These are phyloP conservation scores for Diarsia mendica DNA, from an alignment of 2,888 invertebrate genomes.

Conservation along the genomic window DNA sequence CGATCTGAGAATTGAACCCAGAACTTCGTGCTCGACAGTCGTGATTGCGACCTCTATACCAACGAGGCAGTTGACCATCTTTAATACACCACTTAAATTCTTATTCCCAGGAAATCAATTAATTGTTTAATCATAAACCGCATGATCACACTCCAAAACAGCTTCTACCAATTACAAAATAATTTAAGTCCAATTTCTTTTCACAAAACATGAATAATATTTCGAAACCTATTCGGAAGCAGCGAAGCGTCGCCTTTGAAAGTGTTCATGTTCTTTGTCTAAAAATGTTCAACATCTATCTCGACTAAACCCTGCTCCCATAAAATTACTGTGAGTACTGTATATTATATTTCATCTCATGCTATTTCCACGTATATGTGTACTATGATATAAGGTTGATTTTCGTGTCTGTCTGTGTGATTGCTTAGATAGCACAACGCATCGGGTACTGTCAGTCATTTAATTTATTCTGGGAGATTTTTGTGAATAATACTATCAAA, in stretches of 20 bases:
- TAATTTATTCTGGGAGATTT: not conserved
- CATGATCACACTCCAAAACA: not conserved
- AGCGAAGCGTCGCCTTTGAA: slow-evolving; percentile 17
- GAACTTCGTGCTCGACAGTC: too few relatives aligned
- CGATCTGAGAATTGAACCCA: too few relatives aligned
- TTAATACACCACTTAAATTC: not conserved
- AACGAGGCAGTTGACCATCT: too few relatives aligned
- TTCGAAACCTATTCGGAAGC: slow-evolving; percentile 14
- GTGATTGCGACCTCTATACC: too few relatives aligned
- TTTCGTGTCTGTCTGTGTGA: not conserved
- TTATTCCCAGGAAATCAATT: slow-evolving; percentile 1
- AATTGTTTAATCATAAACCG: not conserved
- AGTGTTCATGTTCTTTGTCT: slow-evolving; percentile 27
- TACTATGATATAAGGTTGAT: not conserved
- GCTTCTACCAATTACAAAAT: not conserved
- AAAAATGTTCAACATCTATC: slow-evolving; percentile 39
- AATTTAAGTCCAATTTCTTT: not conserved
- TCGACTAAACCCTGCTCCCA: slow-evolving; percentile 39
- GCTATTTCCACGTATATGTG: slow-evolving; percentile 24
- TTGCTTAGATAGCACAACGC: not conserved
- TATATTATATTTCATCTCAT: slow-evolving; percentile 43
- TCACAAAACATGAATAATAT: slow-evolving; percentile 30
- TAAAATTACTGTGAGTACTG: slow-evolving; percentile 46
- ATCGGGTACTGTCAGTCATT: not conserved
- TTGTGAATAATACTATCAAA: not conserved